A percentile compares a stretch with the other conserved stretches of the same genome.
Evolutionary conservation across 1,140 invertebrate genomes (phyloP).

Genomic region (Pollicipes pollicipes): DNA sequence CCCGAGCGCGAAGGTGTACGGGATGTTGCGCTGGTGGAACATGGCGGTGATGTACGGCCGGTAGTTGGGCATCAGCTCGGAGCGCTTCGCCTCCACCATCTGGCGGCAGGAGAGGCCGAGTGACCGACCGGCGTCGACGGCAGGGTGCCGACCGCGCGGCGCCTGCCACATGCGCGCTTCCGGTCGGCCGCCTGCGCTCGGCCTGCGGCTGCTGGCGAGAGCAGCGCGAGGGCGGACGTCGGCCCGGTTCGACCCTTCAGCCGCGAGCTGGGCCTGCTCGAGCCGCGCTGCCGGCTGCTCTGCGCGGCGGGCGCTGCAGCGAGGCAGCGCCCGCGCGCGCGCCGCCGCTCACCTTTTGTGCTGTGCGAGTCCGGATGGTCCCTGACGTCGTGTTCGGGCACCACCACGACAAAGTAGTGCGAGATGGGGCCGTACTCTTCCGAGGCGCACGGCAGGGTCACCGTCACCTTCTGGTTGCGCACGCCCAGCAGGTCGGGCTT

Average conservation of each 20-base stretch:
- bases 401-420: slow-evolving; percentile 90
- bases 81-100: background rate
- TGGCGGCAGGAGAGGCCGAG: background rate
- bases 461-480: slow-evolving; percentile 64
- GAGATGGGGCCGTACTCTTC: slow-evolving; percentile 98
- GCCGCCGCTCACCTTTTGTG: slow-evolving; percentile 33
- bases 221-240: too few species aligned
- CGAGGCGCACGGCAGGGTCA: slow-evolving; percentile 81
- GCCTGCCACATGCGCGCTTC: too few species aligned
- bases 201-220: too few species aligned
- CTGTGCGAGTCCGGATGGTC: slow-evolving; percentile 77
- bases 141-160: too few species aligned
- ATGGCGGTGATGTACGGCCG: slow-evolving; percentile 82
- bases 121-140: too few species aligned
- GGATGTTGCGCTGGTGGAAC: slow-evolving; percentile 74
- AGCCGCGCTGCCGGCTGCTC: too few species aligned
- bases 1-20: slow-evolving; percentile 75
- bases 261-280: too few species aligned
- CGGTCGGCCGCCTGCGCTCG: too few species aligned
- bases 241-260: too few species aligned
- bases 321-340: too few species aligned
- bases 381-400: slow-evolving; percentile 60
- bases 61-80: slow-evolving; percentile 19
- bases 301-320: too few species aligned
- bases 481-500: slow-evolving; percentile 83